phyloP scores from a whole-genome alignment of 2,888 invertebrate genomes.

The Colostygia pectinataria region DNA sequence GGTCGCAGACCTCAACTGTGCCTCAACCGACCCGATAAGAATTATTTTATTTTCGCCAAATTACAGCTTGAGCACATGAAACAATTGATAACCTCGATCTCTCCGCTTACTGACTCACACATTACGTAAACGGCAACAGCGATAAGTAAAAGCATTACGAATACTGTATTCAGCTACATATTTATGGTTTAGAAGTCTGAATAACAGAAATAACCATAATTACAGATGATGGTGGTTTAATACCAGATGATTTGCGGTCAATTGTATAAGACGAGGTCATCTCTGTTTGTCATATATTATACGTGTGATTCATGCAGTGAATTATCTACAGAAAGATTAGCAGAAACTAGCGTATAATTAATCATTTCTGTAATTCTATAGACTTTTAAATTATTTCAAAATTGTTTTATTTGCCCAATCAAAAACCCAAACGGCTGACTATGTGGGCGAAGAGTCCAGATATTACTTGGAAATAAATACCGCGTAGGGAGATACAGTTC shows the following conservation, averaged over 20 bases:
- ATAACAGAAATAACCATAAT: conserved; percentile 8
- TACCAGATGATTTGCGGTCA: conserved; percentile 50
- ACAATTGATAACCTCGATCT: conserved; percentile 22
- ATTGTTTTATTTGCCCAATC: conserved; percentile 35
- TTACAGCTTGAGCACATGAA: conserved; percentile 6
- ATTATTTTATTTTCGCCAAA: conserved; percentile 28
- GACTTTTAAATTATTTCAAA: conserved; percentile 34
- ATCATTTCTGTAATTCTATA: neutral
- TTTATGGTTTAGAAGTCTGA: neutral
- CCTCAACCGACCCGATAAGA: conserved; percentile 47
- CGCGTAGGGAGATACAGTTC: conserved; percentile 45
- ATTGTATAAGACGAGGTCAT: conserved; percentile 49
- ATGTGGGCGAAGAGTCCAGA: conserved; percentile 30
- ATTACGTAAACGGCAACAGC: conserved; percentile 10
- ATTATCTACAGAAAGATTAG: conserved; percentile 38
- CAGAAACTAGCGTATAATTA: conserved; percentile 8
- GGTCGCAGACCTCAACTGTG: conserved; percentile 51
- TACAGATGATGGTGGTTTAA: conserved; percentile 13
- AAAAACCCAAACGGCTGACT: conserved; percentile 27
- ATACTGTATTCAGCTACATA: conserved; percentile 3
- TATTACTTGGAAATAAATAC: conserved; percentile 25
- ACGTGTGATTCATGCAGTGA: conserved; percentile 57
- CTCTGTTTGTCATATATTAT: conserved; percentile 48
- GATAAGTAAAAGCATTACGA: conserved; percentile 12
- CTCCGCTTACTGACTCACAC: conserved; percentile 16